phyloP scores from a whole-genome alignment of 2,797 vertebrate species.

The Peromyscus aztecus region DNA sequence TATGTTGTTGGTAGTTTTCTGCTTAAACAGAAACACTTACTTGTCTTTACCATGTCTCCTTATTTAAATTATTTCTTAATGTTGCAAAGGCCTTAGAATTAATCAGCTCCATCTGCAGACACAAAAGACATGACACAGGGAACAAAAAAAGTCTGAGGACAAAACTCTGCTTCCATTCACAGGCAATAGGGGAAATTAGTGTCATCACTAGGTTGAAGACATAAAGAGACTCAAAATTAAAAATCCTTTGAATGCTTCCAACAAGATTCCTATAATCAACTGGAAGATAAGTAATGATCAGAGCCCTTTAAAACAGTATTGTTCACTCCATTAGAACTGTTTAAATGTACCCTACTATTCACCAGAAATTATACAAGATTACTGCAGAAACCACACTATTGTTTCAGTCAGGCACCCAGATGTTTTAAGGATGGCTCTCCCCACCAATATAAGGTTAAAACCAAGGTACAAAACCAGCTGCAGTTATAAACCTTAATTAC shows the following conservation, averaged over 20 bases:
- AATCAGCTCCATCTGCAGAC: constrained; percentile 90
- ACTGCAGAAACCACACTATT: constrained; percentile 87
- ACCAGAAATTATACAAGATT: constrained; percentile 92
- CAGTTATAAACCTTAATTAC: constrained; percentile 86
- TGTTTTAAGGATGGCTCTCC: constrained; percentile 89
- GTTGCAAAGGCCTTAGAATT: constrained; percentile 85
- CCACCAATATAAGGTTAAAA: constrained; percentile 84
- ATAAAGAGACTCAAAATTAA: constrained; percentile 92
- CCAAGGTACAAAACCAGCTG: constrained; percentile 82
- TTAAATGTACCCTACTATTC: constrained; percentile 92
- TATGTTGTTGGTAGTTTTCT: constrained; percentile 25
- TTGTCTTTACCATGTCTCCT: constrained; percentile 53
- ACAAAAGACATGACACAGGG: constrained; percentile 90
- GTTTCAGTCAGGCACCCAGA: constrained; percentile 92
- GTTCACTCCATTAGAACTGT: constrained; percentile 90
- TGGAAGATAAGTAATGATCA: constrained; percentile 95
- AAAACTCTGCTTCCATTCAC: constrained; percentile 90
- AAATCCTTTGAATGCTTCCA: constrained; percentile 91
- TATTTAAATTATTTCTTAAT: constrained; percentile 82
- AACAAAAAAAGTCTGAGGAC: constrained; percentile 89
- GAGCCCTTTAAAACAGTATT: constrained; percentile 92
- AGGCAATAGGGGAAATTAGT: constrained; percentile 91
- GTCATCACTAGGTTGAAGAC: constrained; percentile 91
- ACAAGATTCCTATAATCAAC: constrained; percentile 92
- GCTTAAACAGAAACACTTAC: constrained; percentile 74